Evolutionary conservation across 2,797 vertebrate genomes (phyloP), one percentile per base, ranked within the genome.

Genomic region (Oryzias dopingdopingensis): DNA sequence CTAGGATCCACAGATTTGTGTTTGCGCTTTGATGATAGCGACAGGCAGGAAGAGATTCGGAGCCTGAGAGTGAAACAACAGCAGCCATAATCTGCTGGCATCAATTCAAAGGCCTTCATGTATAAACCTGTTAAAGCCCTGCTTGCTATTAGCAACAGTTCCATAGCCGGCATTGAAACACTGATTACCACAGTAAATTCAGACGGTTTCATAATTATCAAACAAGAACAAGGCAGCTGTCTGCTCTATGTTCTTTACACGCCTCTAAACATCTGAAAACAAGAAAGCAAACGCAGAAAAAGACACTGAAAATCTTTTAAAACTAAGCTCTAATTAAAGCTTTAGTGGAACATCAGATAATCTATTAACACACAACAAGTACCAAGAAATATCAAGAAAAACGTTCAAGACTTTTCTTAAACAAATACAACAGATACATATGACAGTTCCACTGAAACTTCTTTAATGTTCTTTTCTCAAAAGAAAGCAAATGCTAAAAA

Each of bases 1-100:
- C 48, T 53, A 61, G 49, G 58, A 71, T 64, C 54, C 49, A 60
- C 77, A 81, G 79, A 86, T 85, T 83, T 81, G 77, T 83, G 81
- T 75, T 77, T 83, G 51, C 74, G 65, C 65, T 80, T 73, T 75
- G 72, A 76, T 62, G 59, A 52, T 42, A 40, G 55, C 68, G 64
- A 59, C 47, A 46, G 65, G 65, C 29, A 55, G 22, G 40, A 20
- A 55, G 47, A 57, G 40, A 70, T 62, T 14, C 54, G 18, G 48
- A 56, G 20, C 17, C 32, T 55, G 62, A 74, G 45, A 66, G 59
- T 32, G 49, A 67, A 73, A 65, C 59, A 61, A 51, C 51, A 59
- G 49, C 55, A 59, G 42, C 57, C 49, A 57, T 65, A 80, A 80
- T 71, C 61, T 59, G 45, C 51, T 61, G 53, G 26, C 68, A 48